phyloP scores from a whole-genome alignment of 92 coral and sea anemone species.

The Porites cylindrica region DNA sequence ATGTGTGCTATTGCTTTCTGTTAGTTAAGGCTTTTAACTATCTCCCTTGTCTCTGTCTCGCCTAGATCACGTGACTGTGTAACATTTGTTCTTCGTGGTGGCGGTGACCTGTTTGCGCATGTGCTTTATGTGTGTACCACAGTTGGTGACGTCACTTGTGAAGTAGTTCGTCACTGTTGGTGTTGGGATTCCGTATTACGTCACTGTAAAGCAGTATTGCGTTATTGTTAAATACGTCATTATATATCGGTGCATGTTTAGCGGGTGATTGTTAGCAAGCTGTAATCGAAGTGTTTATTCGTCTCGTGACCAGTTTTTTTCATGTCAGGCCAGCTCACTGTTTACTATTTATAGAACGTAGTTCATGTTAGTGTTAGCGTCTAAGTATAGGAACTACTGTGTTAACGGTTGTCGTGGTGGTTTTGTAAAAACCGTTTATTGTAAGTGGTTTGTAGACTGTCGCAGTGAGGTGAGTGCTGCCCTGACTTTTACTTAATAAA shows the following conservation, averaged over 20 bases:
- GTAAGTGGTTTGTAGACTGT: slow-evolving; percentile 21
- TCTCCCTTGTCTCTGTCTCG: slow-evolving; percentile 82
- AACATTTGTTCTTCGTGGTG: slow-evolving; percentile 86
- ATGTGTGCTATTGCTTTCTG: slow-evolving; percentile 19
- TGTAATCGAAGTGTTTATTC: slow-evolving; percentile 31
- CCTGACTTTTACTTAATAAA: slow-evolving; percentile 53
- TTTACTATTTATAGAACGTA: slow-evolving; percentile 46
- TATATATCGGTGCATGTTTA: slow-evolving; percentile 29
- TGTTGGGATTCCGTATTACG: slow-evolving; percentile 58
- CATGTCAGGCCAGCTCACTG: slow-evolving; percentile 44
- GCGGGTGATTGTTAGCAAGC: slow-evolving; percentile 38
- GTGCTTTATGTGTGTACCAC: slow-evolving; percentile 65
- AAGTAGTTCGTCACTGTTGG: slow-evolving; percentile 52
- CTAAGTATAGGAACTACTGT: slow-evolving; percentile 33
- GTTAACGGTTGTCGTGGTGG: slow-evolving; percentile 36
- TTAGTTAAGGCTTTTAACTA: slow-evolving; percentile 43
- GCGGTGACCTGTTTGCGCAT: slow-evolving; percentile 84
- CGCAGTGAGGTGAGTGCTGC: slow-evolving; percentile 31
- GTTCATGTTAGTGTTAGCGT: slow-evolving; percentile 38
- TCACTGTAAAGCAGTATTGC: slow-evolving; percentile 45
- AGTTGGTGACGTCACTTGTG: slow-evolving; percentile 66
- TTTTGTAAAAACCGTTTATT: slow-evolving; percentile 37
- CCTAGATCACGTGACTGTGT: slow-evolving; percentile 97
- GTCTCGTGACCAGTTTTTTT: slow-evolving; percentile 39
- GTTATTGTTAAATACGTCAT: slow-evolving; percentile 41